A percentile compares a stretch with the other conserved stretches of the same genome.
phyloP scores from a whole-genome alignment of 2,113 vertebrate species.

The Tupaia tana region DNA sequence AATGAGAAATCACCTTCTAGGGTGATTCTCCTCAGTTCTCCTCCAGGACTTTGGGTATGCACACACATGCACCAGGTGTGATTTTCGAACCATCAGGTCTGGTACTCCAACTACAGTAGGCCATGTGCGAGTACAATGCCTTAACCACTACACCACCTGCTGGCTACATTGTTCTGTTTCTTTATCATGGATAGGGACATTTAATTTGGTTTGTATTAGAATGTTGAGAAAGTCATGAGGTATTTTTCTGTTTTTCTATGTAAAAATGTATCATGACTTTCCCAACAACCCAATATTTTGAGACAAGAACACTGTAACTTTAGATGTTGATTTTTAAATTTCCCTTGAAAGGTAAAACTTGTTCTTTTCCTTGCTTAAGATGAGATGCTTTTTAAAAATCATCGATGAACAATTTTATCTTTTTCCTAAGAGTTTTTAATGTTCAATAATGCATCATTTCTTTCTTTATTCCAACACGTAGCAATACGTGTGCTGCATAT shows the following conservation, averaged over 20 bases:
- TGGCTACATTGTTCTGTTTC: no score
- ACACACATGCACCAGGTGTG: no score
- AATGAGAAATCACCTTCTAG: no score
- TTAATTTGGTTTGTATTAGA: not conserved
- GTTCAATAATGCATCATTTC: not conserved
- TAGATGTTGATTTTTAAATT: not conserved
- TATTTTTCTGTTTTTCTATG: no score
- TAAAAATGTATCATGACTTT: no score
- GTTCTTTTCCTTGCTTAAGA: not conserved
- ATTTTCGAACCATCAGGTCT: no score
- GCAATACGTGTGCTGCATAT: not conserved
- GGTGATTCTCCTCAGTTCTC: no score
- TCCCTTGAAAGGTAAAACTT: not conserved
- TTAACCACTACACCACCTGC: no score
- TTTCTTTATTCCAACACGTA: not conserved
- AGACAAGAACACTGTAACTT: not conserved
- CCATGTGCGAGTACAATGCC: no score
- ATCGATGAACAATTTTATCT: not conserved
- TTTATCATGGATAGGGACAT: accelerated
- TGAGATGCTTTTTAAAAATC: not conserved
- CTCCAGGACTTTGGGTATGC: no score
- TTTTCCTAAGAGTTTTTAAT: not conserved
- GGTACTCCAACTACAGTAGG: no score
- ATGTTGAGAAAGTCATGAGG: no score
- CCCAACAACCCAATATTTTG: not conserved